Evolutionary conservation across 2,888 invertebrate species (phyloP).

Genomic region (Nowickia ferox): DNA sequence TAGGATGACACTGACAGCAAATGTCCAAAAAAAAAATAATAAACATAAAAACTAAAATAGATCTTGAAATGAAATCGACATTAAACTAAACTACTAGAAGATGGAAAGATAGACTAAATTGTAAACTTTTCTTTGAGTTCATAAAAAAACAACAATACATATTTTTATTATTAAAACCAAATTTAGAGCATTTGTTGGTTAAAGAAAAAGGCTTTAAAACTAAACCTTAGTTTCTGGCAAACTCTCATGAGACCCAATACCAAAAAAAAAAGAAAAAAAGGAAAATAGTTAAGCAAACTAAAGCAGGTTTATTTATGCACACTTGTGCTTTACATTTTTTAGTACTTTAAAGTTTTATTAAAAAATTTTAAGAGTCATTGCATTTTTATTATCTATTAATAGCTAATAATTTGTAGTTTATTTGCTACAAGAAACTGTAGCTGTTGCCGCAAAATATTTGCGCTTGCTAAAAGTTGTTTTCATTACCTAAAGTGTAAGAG

Average conservation of each 20-base stretch:
- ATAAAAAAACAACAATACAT: neutral
- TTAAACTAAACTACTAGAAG: conserved; percentile 35
- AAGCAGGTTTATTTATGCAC: conserved; percentile 5
- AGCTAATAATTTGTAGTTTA: conserved; percentile 60
- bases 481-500: conserved; percentile 35
- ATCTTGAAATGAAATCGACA: conserved; percentile 64
- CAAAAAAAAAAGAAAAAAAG: neutral
- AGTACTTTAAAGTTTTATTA: neutral
- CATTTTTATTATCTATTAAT: conserved; percentile 64
- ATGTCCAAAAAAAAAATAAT: neutral
- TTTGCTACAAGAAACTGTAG: conserved; percentile 5
- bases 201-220: conserved; percentile 15
- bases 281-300: neutral
- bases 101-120: conserved; percentile 42
- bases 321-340: conserved; percentile 31
- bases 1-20: conserved; percentile 56
- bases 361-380: conserved; percentile 22
- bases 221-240: neutral
- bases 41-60: conserved; percentile 26
- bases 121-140: neutral
- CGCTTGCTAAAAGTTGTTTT: conserved; percentile 48
- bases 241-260: neutral
- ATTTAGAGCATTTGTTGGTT: conserved; percentile 65
- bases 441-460: conserved; percentile 3
- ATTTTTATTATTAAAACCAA: conserved; percentile 52